Base-by-base conservation (phyloP, 2,888 invertebrate species). In the Lamellibrachia satsuma region DNA sequence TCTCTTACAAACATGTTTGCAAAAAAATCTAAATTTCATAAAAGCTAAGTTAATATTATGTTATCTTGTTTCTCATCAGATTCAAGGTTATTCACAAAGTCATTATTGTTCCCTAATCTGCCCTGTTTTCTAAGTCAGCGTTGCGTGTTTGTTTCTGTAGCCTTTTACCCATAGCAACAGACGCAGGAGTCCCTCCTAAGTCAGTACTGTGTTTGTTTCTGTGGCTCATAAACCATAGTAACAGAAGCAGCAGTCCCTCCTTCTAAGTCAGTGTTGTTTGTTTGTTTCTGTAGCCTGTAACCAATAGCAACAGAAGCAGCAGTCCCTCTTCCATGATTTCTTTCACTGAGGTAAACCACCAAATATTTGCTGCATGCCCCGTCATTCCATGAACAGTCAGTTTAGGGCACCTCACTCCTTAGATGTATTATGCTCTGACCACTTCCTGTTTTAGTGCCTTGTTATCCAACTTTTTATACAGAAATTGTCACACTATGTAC, bases 311-410 rank as follows among this genome's bases (percentile, higher is more conserved):
- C 57, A 51, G 93, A 52, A 92, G 52, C 91, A 90, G 51, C 57
- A 93, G 93, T 60, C 95, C 95, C 11, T 92, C 94, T 4, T 95
- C 95, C 90, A 95, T 95, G 93, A 94, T 95, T 11, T 95, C 95
- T 51, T 95, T 95, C 92, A 94, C 94, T 39, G 95, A 95, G 95
- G 95, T 95, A 94, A 94, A 52, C 90, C 52, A 52, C 92, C 27
- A 90, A 75, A 22, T 75, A n/a, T 22, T 75, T 75, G 75, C 75
- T 75, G 75, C 75, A 75, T 75, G 75, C 75, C 75, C 75, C 22
- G 75, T n/a, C n/a, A 9, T 60, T 60, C 11, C 22, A 22, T 60
- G 15, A 22, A 4, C 4, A 22, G 11, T 15, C 60, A 60, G 22
- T 60, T 60, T 60, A 9, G 60, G 6, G 60, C 15, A 15, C 15